Evolutionary conservation across 30 jellyfish, hydroid and myxozoan genomes (phyloP).

Genomic region (Nemopilema nomurai): DNA sequence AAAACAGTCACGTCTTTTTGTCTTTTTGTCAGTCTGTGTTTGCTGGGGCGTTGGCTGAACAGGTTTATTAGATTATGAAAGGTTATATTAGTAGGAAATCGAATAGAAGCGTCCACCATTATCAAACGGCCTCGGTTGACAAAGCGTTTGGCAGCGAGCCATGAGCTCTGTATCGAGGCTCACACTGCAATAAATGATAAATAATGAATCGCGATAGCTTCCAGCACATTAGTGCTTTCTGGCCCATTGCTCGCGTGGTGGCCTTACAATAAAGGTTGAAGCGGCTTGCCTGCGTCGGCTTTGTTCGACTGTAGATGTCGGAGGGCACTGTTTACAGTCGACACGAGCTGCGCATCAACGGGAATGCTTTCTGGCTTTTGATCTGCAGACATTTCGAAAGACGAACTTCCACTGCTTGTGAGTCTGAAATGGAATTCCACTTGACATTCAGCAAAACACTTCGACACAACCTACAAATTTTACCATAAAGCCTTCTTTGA

Average conservation of each 20-base stretch:
- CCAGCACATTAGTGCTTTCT: no score
- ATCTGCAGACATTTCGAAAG: conserved; percentile 15
- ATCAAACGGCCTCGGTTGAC: no score
- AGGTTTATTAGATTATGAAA: background rate
- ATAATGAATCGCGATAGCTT: no score
- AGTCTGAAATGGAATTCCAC: background rate
- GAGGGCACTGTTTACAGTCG: conserved; percentile 29
- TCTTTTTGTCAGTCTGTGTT: background rate
- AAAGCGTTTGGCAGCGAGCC: no score
- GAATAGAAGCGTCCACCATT: background rate
- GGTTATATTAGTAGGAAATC: no score
- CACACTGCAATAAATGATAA: no score
- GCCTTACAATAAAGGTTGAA: background rate
- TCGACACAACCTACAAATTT: no score
- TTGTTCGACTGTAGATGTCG: conserved; percentile 45
- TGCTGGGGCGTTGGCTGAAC: background rate
- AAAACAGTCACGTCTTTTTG: background rate
- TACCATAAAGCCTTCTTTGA: no score
- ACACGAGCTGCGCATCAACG: background rate
- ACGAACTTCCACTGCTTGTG: conserved; percentile 49
- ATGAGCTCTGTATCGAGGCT: no score
- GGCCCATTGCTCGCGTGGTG: no score
- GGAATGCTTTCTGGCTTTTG: background rate
- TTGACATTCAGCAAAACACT: background rate
- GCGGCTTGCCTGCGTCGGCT: conserved; percentile 66